phyloP scores from a whole-genome alignment of 2,113 vertebrate species.

The Dasyprocta punctata region DNA sequence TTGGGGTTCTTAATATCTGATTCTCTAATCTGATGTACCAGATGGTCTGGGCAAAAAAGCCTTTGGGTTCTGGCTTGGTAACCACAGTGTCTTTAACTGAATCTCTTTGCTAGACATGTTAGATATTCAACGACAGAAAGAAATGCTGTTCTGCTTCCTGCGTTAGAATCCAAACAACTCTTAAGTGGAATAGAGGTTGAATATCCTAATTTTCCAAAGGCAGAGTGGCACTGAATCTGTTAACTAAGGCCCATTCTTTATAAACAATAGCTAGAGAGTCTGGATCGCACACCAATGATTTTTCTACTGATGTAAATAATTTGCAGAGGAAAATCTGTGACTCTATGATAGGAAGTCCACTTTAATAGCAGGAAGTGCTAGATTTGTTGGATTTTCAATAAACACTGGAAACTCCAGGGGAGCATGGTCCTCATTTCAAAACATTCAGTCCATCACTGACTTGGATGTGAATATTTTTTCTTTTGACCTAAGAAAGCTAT shows the following conservation, averaged over 20 bases:
- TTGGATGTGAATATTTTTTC: background rate
- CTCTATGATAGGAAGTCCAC: background rate
- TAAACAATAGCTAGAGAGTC: background rate
- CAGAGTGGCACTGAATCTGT: background rate
- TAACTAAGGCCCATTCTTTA: background rate
- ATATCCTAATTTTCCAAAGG: slow-evolving; percentile 16
- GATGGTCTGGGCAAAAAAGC: background rate
- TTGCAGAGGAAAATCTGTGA: background rate
- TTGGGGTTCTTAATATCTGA: background rate
- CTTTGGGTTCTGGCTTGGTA: background rate
- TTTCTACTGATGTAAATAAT: background rate
- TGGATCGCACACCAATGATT: background rate
- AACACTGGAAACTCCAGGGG: background rate
- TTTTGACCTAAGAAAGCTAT: background rate
- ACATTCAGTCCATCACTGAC: background rate
- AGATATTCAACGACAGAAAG: background rate
- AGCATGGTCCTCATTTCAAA: background rate
- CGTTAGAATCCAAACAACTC: background rate
- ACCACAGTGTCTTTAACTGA: background rate
- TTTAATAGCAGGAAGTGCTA: background rate
- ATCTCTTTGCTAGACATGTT: background rate
- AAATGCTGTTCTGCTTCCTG: background rate
- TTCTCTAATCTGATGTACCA: background rate
- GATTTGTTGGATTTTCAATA: background rate
- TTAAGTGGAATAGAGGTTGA: background rate